Conservation (phyloP, 2,797 vertebrate genomes). For the Paramormyrops hopkinsi region DNA sequence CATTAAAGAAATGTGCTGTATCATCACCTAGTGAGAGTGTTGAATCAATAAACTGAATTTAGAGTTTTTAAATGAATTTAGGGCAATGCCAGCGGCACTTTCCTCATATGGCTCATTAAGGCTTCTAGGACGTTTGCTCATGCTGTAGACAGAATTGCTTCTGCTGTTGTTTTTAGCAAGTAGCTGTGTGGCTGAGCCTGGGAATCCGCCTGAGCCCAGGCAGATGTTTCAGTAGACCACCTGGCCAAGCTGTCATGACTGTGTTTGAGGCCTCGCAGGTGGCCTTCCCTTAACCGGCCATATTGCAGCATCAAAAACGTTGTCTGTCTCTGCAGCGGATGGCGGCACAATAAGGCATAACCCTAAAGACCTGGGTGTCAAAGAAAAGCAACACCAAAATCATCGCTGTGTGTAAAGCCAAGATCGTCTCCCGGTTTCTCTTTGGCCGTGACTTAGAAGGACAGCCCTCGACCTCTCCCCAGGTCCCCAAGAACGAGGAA, state of each 20-base stretch:
- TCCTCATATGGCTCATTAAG: not conserved
- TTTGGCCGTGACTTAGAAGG: not conserved
- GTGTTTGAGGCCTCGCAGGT: not conserved
- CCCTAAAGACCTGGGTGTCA: not conserved
- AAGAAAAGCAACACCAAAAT: not conserved
- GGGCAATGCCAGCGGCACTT: not conserved
- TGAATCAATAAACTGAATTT: not conserved
- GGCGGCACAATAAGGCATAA: not conserved
- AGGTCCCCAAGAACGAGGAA: not conserved
- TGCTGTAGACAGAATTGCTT: not conserved
- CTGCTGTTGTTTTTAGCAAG: not conserved
- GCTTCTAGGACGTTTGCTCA: not conserved
- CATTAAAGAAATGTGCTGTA: not conserved
- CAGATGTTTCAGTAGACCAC: not conserved
- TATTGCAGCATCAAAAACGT: not conserved
- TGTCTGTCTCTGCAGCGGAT: not conserved
- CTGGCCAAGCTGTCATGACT: not conserved
- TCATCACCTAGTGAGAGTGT: not conserved
- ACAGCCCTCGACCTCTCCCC: not conserved
- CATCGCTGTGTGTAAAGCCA: not conserved
- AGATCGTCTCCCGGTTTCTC: not conserved
- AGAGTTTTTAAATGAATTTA: not conserved
- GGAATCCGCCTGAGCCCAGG: not conserved
- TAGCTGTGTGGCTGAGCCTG: not conserved
- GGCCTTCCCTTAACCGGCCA: not conserved